A percentile compares a stretch with the other conserved stretches of the same genome.
Conservation (phyloP, 2,113 vertebrate species). For the Rhipidura dahli region DNA sequence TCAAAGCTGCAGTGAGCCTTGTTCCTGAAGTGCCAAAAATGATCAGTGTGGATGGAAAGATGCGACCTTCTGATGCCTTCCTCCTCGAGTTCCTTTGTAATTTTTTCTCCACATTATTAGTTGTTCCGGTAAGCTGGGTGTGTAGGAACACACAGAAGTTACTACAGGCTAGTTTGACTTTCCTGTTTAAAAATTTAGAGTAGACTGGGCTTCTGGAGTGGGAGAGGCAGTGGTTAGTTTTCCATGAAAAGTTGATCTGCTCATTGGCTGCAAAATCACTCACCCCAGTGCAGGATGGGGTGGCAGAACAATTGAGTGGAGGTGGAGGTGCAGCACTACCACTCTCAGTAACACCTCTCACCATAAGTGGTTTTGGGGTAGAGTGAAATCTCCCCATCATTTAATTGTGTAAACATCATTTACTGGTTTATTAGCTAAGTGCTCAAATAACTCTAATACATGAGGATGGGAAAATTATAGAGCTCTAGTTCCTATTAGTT, state of each 20-base stretch:
- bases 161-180: neutral
- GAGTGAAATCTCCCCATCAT: neutral
- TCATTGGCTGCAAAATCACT: neutral
- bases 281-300: neutral
- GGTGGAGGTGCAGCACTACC: neutral
- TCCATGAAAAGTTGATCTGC: neutral
- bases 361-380: neutral
- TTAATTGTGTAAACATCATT: neutral
- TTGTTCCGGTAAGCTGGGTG: constrained; percentile 85
- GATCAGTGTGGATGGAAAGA: constrained; percentile 91
- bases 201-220: neutral
- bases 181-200: neutral
- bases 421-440: neutral
- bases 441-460: neutral
- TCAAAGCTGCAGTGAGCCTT: constrained; percentile 90
- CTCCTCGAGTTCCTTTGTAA: constrained; percentile 94
- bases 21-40: constrained; percentile 90
- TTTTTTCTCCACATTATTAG: constrained; percentile 88
- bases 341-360: neutral
- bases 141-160: neutral
- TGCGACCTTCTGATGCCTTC: constrained; percentile 86
- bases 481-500: neutral
- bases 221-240: neutral
- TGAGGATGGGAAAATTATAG: neutral
- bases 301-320: neutral